Conservation (phyloP, 2,888 invertebrate genomes). For the Cryptus viduatorius region DNA sequence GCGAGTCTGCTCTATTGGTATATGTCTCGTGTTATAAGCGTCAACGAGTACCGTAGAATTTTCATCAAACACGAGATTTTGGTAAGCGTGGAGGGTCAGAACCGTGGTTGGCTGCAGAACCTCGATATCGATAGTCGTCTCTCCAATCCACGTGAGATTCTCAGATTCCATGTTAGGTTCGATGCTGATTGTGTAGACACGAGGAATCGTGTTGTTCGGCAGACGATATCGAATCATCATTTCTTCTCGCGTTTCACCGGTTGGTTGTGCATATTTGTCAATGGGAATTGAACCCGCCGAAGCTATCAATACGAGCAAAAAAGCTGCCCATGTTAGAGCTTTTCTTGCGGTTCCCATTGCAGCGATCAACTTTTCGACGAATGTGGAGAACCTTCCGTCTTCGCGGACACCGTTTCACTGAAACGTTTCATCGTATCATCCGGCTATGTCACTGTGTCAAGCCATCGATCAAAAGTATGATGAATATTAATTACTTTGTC, state of each 20-base stretch:
- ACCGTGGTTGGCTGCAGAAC: constrained; percentile 62
- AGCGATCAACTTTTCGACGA: not conserved
- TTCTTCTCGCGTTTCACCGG: constrained; percentile 11
- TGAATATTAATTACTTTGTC: constrained; percentile 31
- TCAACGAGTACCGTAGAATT: constrained; percentile 61
- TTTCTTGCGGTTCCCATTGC: not conserved
- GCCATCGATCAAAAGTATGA: not conserved
- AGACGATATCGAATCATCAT: constrained; percentile 84
- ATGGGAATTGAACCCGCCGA: constrained; percentile 13
- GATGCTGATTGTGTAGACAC: constrained; percentile 86
- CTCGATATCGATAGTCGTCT: constrained; percentile 65
- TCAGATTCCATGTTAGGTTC: constrained; percentile 85
- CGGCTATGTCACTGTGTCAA: not conserved
- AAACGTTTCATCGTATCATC: not conserved
- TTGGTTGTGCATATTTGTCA: not conserved
- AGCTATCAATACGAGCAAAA: constrained; percentile 22
- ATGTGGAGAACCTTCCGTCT: constrained; percentile 1
- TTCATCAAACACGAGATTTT: constrained; percentile 61
- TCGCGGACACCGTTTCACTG: not conserved
- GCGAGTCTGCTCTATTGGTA: constrained; percentile 61
- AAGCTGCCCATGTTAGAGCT: not conserved
- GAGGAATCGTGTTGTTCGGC: constrained; percentile 86
- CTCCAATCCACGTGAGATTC: constrained; percentile 72
- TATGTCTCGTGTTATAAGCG: constrained; percentile 40
- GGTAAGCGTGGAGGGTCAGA: constrained; percentile 60